Base-by-base conservation (phyloP, 2,113 vertebrate species). In the Rhinichthys klamathensis region DNA sequence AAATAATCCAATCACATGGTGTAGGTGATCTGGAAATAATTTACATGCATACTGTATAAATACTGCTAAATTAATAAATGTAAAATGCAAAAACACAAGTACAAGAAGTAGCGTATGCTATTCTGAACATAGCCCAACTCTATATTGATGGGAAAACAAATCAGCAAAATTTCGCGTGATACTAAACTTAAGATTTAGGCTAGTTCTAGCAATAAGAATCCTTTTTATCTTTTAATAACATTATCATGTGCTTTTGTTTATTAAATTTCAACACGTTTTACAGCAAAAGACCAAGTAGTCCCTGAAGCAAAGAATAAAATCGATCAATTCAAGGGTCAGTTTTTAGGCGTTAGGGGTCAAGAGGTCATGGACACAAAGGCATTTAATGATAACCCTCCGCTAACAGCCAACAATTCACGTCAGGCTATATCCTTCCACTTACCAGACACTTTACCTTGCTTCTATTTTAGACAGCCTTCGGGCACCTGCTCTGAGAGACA, bases 321-420 rank as follows among this genome's bases (percentile, higher is more conserved):
- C 25, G 12, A 11, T 25, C 13, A 38, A 51, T 61, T 80, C 25
- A 61, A 0, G 35, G 76, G 75, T 85, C 46, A 54, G 12, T n/a
- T 69, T 78, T 49, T 49, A 77, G n/a, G 32, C 46, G 41, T 30
- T 35, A 12, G n/a, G 60, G 27, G 84, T 77, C 56, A 83, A 58
- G 32, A 44, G 44, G 54, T 46, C 84, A 80, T 16, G 76, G 76
- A 41, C 74, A 35, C 25, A 15, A 61, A 38, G 6, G 18, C 58
- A 3, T 30, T 38, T 30, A 72, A 56, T 54, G 51, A 27, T 27
- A 69, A 73, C 38, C 51, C 32, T 25, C 10, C 9, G 15, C 77
- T 73, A 38, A 85, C 63, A 79, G 75, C 18, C 49, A 65, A 63
- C 35, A 38, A 5, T 80, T 80, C 23, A 54, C 15, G 6, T 32